Percentiles rank a stretch among this genome's conserved stretches.
Conservation (phyloP, 2,113 vertebrate genomes). For the Drymodes brunneopygia region DNA sequence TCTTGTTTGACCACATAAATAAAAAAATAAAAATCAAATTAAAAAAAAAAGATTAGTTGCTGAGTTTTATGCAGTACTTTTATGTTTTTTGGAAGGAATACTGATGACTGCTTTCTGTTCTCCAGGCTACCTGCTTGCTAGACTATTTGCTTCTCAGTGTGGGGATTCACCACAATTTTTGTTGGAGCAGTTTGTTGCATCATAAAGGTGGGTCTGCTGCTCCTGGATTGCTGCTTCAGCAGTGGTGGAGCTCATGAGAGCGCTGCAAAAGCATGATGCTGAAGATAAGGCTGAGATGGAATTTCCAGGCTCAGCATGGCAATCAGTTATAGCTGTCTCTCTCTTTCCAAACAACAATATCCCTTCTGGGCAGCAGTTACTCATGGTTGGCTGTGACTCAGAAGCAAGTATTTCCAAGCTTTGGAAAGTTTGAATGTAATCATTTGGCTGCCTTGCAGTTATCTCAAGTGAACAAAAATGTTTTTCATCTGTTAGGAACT, state of each 20-base stretch:
- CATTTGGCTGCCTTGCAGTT: constrained; percentile 34
- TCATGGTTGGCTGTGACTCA: constrained; percentile 33
- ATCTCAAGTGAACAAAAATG: constrained; percentile 47
- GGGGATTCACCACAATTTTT: not conserved
- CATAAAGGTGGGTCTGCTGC: not conserved
- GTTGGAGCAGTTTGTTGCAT: not conserved
- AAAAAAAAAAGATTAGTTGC: not conserved
- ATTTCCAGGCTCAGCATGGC: constrained; percentile 44
- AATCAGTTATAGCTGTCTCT: constrained; percentile 7
- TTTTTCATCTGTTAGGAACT: constrained; percentile 43
- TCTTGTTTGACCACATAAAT: constrained; percentile 39
- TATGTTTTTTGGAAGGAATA: not conserved
- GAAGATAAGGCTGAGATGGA: constrained; percentile 41
- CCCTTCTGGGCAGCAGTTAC: constrained; percentile 48
- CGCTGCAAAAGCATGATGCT: not conserved
- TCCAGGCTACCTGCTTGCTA: not conserved
- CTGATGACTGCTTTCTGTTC: not conserved
- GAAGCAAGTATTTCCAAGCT: constrained; percentile 44
- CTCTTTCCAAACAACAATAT: constrained; percentile 41
- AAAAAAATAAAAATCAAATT: not conserved
- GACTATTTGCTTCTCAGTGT: not conserved
- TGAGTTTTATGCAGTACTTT: not conserved
- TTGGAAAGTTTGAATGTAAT: constrained; percentile 54
- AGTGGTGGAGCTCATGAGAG: not conserved
- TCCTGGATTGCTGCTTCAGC: constrained; percentile 16